Percentiles rank a stretch among this genome's conserved stretches.
These are phyloP conservation scores for Gibbula magus DNA, from an alignment of 2,888 invertebrate species.

Conservation along the genomic window DNA sequence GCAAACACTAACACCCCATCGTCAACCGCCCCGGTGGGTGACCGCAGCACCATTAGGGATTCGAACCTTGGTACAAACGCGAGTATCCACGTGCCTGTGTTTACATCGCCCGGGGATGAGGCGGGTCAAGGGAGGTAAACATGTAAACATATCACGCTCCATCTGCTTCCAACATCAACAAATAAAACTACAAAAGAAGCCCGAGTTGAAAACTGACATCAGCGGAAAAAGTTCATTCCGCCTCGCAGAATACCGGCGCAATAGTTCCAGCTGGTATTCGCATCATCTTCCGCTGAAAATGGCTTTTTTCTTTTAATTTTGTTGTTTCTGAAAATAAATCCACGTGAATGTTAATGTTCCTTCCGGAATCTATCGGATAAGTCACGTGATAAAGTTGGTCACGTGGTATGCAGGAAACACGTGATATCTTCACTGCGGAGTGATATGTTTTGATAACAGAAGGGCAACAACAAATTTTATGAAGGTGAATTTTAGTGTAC, in stretches of 20 bases:
- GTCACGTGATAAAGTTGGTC: neutral
- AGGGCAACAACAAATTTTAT: too few relatives aligned
- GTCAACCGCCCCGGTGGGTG: too few relatives aligned
- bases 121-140: neutral
- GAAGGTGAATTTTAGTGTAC: too few relatives aligned
- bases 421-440: neutral
- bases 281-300: slow-evolving; percentile 7
- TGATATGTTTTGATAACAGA: too few relatives aligned
- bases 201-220: neutral
- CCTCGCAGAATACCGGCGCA: neutral
- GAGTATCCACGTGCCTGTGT: neutral
- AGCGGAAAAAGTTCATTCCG: neutral
- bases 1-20: too few relatives aligned
- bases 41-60: too few relatives aligned
- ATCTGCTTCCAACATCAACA: neutral
- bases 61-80: too few relatives aligned
- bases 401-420: neutral
- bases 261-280: too few relatives aligned
- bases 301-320: slow-evolving; percentile 21
- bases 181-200: slow-evolving; percentile 8
- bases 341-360: neutral
- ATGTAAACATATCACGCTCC: slow-evolving; percentile 19
- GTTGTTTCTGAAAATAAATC: slow-evolving; percentile 17
- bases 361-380: neutral
- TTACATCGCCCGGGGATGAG: neutral